Evolutionary conservation across 1,140 invertebrate genomes (phyloP), one percentile per base, ranked within the genome.

Genomic region (Mya arenaria): DNA sequence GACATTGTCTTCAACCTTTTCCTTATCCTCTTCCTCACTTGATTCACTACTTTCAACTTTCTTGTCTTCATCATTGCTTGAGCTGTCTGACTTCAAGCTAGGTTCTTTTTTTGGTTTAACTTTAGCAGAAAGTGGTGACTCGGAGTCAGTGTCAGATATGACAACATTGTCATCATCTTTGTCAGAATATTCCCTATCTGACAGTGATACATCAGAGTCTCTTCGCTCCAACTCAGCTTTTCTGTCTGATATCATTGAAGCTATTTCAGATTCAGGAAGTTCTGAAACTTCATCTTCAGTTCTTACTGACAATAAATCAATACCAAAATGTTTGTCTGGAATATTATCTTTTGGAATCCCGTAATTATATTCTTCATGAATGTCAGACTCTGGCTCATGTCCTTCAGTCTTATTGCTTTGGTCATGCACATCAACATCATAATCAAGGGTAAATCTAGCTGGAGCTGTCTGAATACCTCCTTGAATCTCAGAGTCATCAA

Each of bases 251-350:
- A 80, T 84, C 82, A 73, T 32, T 10, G 71, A 84, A 41, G 60
- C 65, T 44, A 68, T 82, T 78, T 85, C 79, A 17, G 75, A 77
- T 71, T 84, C 81, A 32, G 84, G 72, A 23, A 75, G 25, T 39
- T 81, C 85, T 44, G 52, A 79, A 36, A 82, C 83, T 69, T 81
- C 68, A 32, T 82, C 73, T 39, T 87, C 80, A 66, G 71, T 48
- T 41, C 60, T 69, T 56, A 84, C 48, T 23, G 82, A 82, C 69
- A 82, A 55, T n/a, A 63, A 60, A 63, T 52, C 41, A 62, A 78
- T 62, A 82, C 60, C 30, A 58, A 25, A 68, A 4, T 2, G 48
- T 52, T 68, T 65, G 44, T 17, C 36, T 52, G 69, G 44, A 28
- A 37, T 63, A 37, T 58, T 41, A 55, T 77, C 74, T 66, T 28